Percentiles rank a stretch among this genome's conserved stretches.
These are phyloP conservation scores for Drosophila simulans DNA, from an alignment of 1,140 invertebrate species.

Conservation along the genomic window DNA sequence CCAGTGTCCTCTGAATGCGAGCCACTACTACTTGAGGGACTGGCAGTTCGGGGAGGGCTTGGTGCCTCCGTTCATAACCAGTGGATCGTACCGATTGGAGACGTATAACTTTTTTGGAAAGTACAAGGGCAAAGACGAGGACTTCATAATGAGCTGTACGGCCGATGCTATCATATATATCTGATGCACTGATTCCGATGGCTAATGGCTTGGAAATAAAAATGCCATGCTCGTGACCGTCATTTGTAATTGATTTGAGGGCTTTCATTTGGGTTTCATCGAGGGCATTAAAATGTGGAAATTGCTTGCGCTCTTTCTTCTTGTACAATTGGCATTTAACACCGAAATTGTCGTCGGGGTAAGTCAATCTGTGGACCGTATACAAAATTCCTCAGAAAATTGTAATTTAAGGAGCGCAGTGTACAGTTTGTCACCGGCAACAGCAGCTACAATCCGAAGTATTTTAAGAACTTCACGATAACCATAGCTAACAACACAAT, in stretches of 20 bases:
- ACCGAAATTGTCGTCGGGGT: slow-evolving; percentile 10
- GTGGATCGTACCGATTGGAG: slow-evolving; percentile 54
- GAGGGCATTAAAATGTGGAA: slow-evolving; percentile 34
- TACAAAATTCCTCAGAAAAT: neutral
- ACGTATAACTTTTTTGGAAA: slow-evolving; percentile 54
- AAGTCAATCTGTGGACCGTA: neutral
- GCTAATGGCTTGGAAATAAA: slow-evolving; percentile 49
- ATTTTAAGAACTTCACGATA: slow-evolving; percentile 61
- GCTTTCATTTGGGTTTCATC: slow-evolving; percentile 31
- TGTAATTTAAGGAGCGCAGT: slow-evolving; percentile 47
- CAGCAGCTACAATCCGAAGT: slow-evolving; percentile 47
- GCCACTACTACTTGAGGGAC: slow-evolving; percentile 44
- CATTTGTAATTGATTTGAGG: slow-evolving; percentile 11
- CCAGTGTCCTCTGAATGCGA: slow-evolving; percentile 42
- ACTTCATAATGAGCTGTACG: slow-evolving; percentile 58
- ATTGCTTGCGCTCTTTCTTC: slow-evolving; percentile 5
- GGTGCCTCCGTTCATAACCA: slow-evolving; percentile 49
- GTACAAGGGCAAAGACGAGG: slow-evolving; percentile 45
- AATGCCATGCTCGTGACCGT: no score
- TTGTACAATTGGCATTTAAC: neutral
- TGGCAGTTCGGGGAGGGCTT: slow-evolving; percentile 53
- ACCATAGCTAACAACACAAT: slow-evolving; percentile 37
- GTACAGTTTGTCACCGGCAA: slow-evolving; percentile 39
- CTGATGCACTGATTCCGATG: slow-evolving; percentile 13
- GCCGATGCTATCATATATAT: slow-evolving; percentile 49